Evolutionary conservation across 2,797 vertebrate genomes (phyloP).

Genomic region (Champsocephalus gunnari): DNA sequence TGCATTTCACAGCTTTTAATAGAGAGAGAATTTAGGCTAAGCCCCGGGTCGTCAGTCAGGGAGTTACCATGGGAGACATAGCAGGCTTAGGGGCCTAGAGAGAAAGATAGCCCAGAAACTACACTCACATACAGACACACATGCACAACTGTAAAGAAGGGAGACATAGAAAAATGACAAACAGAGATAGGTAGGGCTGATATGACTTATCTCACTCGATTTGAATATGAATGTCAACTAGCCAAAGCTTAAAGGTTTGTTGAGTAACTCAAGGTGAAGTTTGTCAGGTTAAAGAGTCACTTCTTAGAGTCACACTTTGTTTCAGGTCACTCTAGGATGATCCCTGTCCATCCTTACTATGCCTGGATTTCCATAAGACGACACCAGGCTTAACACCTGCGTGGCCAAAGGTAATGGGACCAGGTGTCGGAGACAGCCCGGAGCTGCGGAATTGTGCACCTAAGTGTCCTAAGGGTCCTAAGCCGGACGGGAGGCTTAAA

Average conservation of each 20-base stretch:
- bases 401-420: slow-evolving; percentile 49
- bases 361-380: slow-evolving; percentile 66
- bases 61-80: slow-evolving; percentile 84
- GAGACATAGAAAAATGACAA: slow-evolving; percentile 18
- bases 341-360: slow-evolving; percentile 57
- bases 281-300: slow-evolving; percentile 10
- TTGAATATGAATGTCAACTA: not conserved
- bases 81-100: slow-evolving; percentile 80
- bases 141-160: slow-evolving; percentile 31
- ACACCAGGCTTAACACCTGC: slow-evolving; percentile 64
- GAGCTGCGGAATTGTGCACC: not conserved
- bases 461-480: not conserved
- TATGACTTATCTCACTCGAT: not conserved
- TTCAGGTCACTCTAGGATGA: slow-evolving; percentile 62
- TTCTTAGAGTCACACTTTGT: slow-evolving; percentile 36
- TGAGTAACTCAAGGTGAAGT: slow-evolving; percentile 24
- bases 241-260: slow-evolving; percentile 22
- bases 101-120: slow-evolving; percentile 81
- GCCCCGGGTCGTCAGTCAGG: slow-evolving; percentile 85
- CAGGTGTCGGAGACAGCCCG: slow-evolving; percentile 1
- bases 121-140: slow-evolving; percentile 33
- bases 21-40: slow-evolving; percentile 89
- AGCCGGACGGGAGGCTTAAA: slow-evolving; percentile 7
- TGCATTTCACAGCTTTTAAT: slow-evolving; percentile 89
- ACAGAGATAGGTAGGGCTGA: slow-evolving; percentile 11